A percentile compares a stretch with the other conserved stretches of the same genome.
Conservation (phyloP, 2,888 invertebrate species). For the Eupithecia subfuscata region DNA sequence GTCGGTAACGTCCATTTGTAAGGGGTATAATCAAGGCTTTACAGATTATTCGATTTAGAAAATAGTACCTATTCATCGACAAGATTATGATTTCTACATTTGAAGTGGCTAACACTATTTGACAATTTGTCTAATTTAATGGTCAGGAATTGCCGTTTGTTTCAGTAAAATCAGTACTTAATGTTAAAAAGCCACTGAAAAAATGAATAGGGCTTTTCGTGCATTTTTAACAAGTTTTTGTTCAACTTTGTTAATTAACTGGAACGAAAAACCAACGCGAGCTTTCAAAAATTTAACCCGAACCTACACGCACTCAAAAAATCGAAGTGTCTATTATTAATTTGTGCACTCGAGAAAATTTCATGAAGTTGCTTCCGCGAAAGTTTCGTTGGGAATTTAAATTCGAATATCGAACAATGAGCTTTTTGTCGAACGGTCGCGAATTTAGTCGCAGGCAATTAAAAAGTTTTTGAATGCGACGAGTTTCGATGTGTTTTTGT, state of each 20-base stretch:
- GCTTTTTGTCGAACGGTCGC: constrained; percentile 73
- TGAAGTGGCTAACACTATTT: neutral
- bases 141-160: neutral
- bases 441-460: constrained; percentile 74
- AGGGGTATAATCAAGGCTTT: constrained; percentile 36
- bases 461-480: constrained; percentile 72
- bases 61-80: constrained; percentile 14
- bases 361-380: constrained; percentile 59
- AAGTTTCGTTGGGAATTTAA: constrained; percentile 65
- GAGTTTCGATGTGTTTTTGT: constrained; percentile 49
- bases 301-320: constrained; percentile 54
- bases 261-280: neutral
- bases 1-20: constrained; percentile 39
- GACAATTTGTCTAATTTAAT: neutral
- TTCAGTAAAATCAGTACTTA: neutral
- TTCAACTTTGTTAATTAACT: neutral
- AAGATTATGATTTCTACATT: neutral
- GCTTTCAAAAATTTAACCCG: constrained; percentile 46
- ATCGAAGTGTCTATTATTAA: constrained; percentile 59
- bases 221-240: neutral
- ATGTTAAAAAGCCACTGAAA: neutral
- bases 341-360: constrained; percentile 58
- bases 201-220: neutral
- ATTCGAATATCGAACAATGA: constrained; percentile 74
- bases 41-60: constrained; percentile 36